Conservation (phyloP, 2,888 invertebrate genomes). For the Helicoverpa assulta region DNA sequence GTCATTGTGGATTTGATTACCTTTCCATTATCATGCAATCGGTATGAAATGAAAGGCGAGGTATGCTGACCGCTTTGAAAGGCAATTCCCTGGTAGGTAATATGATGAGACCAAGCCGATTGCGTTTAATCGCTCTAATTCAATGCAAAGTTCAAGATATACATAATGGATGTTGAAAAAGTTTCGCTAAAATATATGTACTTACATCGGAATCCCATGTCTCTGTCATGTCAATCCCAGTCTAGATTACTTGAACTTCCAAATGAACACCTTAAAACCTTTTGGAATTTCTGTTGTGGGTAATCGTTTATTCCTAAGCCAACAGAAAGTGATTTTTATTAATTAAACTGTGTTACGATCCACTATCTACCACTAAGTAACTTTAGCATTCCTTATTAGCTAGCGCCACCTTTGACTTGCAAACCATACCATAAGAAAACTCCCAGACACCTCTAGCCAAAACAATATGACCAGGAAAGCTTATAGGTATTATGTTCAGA, state of each 20-base stretch:
- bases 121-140: slow-evolving; percentile 66
- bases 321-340: neutral
- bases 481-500: slow-evolving; percentile 37
- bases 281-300: too few relatives aligned
- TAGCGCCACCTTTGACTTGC: too few relatives aligned
- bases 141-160: slow-evolving; percentile 56
- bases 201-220: too few relatives aligned
- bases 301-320: neutral
- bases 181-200: too few relatives aligned
- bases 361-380: slow-evolving; percentile 2
- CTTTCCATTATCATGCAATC: slow-evolving; percentile 76
- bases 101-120: slow-evolving; percentile 60
- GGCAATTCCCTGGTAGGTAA: slow-evolving; percentile 59
- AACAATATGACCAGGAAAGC: slow-evolving; percentile 51
- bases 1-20: slow-evolving; percentile 71
- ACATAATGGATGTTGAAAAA: neutral
- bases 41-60: slow-evolving; percentile 69
- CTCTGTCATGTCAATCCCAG: too few relatives aligned
- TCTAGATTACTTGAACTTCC: too few relatives aligned
- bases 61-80: slow-evolving; percentile 47
- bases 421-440: too few relatives aligned
- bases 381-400: slow-evolving; percentile 11
- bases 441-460: slow-evolving; percentile 14
- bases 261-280: too few relatives aligned
- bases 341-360: neutral